These are phyloP conservation scores for Latrodectus geometricus DNA, from an alignment of 1,140 invertebrate genomes.

Conservation along the genomic window DNA sequence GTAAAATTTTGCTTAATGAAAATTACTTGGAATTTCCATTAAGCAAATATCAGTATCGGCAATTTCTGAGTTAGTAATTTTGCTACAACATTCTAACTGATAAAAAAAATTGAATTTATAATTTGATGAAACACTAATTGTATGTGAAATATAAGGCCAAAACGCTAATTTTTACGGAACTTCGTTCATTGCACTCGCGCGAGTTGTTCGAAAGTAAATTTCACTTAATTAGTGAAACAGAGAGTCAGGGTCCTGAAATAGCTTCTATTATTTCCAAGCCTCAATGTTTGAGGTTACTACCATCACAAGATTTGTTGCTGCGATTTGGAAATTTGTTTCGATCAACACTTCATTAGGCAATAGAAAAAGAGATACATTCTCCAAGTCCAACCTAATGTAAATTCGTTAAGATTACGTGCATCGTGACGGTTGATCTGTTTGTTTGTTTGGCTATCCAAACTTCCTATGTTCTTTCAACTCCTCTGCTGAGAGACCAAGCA, in stretches of 20 bases:
- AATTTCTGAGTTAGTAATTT: too few species aligned
- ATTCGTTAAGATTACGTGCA: conserved; percentile 57
- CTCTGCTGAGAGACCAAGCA: conserved; percentile 28
- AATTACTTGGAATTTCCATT: too few species aligned
- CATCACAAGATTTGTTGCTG: conserved; percentile 58
- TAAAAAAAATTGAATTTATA: too few species aligned
- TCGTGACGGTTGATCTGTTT: conserved; percentile 59
- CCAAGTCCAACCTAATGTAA: conserved; percentile 42
- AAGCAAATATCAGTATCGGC: too few species aligned
- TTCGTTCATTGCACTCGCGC: too few species aligned
- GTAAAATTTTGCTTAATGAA: too few species aligned
- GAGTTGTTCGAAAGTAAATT: conserved; percentile 3
- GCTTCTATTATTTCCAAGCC: not conserved
- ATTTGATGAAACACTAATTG: too few species aligned
- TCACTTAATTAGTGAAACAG: conserved; percentile 61
- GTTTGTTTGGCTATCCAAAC: conserved; percentile 48
- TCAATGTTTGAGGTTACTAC: conserved; percentile 49
- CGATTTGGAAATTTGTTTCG: conserved; percentile 62
- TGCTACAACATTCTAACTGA: too few species aligned
- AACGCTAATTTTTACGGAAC: too few species aligned
- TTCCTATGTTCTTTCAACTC: conserved; percentile 24
- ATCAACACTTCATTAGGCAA: conserved; percentile 61
- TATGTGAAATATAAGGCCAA: too few species aligned
- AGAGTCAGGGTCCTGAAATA: conserved; percentile 22
- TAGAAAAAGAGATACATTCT: conserved; percentile 61